phyloP scores from a whole-genome alignment of 1,140 invertebrate species.

The Vollenhovia emeryi region DNA sequence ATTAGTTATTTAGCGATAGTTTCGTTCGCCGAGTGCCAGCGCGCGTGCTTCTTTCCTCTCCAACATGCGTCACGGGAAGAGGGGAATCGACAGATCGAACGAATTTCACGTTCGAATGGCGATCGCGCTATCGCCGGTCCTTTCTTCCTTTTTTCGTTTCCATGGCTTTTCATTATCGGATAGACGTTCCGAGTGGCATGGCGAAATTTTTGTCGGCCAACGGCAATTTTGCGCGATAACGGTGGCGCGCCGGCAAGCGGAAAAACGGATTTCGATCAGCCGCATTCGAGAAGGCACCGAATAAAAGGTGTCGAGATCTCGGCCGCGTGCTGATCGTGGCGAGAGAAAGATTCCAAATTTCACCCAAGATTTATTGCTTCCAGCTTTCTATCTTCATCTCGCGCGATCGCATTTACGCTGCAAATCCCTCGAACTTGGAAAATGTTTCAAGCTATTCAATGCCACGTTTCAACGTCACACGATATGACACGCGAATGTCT shows the following conservation, averaged over 20 bases:
- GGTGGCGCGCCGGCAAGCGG: constrained; percentile 5
- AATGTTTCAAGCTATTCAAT: background rate
- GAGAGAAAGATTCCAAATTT: constrained; percentile 40
- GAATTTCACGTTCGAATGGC: constrained; percentile 26
- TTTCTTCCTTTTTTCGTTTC: background rate
- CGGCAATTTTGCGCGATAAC: constrained; percentile 36
- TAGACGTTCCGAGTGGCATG: constrained; percentile 20
- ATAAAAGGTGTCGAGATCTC: constrained; percentile 42
- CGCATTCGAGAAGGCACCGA: constrained; percentile 14
- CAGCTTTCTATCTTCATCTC: constrained; percentile 8
- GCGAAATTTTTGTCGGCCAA: constrained; percentile 37
- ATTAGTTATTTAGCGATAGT: constrained; percentile 43
- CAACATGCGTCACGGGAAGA: background rate
- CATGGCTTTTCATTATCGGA: constrained; percentile 15
- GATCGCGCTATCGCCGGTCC: background rate
- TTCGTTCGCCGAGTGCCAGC: background rate
- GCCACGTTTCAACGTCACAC: background rate
- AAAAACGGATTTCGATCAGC: constrained; percentile 49
- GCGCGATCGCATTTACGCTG: background rate
- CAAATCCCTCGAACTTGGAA: background rate
- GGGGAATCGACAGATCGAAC: constrained; percentile 7
- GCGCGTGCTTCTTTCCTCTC: background rate
- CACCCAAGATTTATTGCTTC: constrained; percentile 39
- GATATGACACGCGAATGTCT: background rate
- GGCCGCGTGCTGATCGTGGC: background rate